These are phyloP conservation scores for Philhelius pedissequus DNA, from an alignment of 2,888 invertebrate genomes.

Conservation along the genomic window DNA sequence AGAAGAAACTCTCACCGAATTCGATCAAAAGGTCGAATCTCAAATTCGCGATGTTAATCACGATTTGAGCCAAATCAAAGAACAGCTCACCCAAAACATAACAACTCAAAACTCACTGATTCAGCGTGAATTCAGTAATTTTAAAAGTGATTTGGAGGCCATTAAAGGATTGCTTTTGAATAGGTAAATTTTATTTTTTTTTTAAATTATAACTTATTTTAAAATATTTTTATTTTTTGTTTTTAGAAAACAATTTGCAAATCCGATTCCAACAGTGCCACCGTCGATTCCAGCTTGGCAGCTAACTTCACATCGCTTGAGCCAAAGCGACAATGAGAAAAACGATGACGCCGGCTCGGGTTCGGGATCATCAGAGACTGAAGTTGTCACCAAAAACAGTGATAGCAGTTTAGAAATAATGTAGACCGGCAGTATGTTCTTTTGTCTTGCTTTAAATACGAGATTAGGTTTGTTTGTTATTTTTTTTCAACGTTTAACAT, in stretches of 20 bases:
- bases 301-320: slow-evolving; percentile 79
- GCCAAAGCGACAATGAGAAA: slow-evolving; percentile 78
- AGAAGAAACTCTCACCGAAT: slow-evolving; percentile 84
- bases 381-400: slow-evolving; percentile 87
- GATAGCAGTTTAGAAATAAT: slow-evolving; percentile 88
- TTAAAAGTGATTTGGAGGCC: slow-evolving; percentile 85
- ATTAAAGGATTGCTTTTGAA: slow-evolving; percentile 87
- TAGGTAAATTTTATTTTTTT: slow-evolving; percentile 79
- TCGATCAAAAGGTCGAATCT: slow-evolving; percentile 84
- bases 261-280: slow-evolving; percentile 83
- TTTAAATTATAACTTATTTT: no score
- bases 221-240: no score
- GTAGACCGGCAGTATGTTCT: slow-evolving; percentile 75
- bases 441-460: neutral
- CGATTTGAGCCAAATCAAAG: slow-evolving; percentile 83
- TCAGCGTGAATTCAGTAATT: slow-evolving; percentile 82
- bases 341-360: slow-evolving; percentile 83
- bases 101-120: slow-evolving; percentile 78
- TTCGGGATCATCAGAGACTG: slow-evolving; percentile 85
- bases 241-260: slow-evolving; percentile 88
- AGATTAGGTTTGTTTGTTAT: neutral
- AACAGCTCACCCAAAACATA: slow-evolving; percentile 81
- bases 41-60: slow-evolving; percentile 82
- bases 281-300: slow-evolving; percentile 92
- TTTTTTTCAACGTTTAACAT: neutral